Evolutionary conservation across 2,888 invertebrate species (phyloP).

Genomic region (Hirtodrosophila cameraria): DNA sequence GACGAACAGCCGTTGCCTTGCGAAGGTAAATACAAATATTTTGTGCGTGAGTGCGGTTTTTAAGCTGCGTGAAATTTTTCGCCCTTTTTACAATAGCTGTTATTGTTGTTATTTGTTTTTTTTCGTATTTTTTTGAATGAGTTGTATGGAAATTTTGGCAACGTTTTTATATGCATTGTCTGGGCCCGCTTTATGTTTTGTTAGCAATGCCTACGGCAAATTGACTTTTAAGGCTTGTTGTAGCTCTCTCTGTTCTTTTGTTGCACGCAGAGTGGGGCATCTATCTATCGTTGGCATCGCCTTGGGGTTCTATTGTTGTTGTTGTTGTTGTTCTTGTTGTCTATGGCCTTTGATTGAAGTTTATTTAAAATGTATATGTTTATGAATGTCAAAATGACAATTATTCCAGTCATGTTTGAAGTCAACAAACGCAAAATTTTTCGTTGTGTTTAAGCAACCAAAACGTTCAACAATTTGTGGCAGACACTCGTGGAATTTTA

Average conservation of each 20-base stretch:
- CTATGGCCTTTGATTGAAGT: constrained; percentile 71
- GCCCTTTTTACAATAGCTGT: constrained; percentile 47
- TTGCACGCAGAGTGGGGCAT: no score
- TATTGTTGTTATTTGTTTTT: constrained; percentile 30
- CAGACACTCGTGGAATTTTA: constrained; percentile 9
- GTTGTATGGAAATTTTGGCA: constrained; percentile 69
- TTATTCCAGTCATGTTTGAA: constrained; percentile 63
- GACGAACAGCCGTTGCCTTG: constrained; percentile 5
- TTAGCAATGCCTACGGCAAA: constrained; percentile 73
- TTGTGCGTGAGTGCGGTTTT: constrained; percentile 80
- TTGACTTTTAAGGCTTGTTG: constrained; percentile 72
- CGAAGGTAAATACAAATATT: constrained; percentile 76
- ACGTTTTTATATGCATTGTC: constrained; percentile 71
- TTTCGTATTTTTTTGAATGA: constrained; percentile 25
- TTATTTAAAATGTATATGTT: constrained; percentile 66
- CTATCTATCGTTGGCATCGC: constrained; percentile 65
- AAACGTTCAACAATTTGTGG: constrained; percentile 20
- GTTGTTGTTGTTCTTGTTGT: no score
- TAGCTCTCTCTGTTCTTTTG: constrained; percentile 35
- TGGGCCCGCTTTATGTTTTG: constrained; percentile 63
- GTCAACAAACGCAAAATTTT: constrained; percentile 36
- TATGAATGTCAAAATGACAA: constrained; percentile 74
- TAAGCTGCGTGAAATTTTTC: constrained; percentile 76
- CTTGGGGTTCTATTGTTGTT: no score
- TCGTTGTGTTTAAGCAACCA: constrained; percentile 26